phyloP scores from a whole-genome alignment of 2,888 invertebrate genomes.

The Plebejus melissa region DNA sequence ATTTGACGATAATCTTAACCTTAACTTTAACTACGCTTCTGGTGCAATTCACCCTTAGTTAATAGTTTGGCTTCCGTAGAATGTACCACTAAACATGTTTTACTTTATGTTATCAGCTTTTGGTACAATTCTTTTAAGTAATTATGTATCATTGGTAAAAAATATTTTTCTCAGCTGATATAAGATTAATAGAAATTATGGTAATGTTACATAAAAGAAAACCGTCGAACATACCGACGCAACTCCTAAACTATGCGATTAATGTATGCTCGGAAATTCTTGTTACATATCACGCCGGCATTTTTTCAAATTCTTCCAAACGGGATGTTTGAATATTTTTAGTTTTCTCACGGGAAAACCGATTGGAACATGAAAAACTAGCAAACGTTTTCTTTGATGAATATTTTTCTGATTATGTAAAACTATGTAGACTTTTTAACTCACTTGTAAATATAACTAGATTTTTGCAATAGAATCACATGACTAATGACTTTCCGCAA shows the following conservation, averaged over 20 bases:
- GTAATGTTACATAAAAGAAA: conserved; percentile 6
- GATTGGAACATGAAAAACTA: not conserved
- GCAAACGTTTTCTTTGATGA: not conserved
- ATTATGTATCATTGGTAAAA: not conserved
- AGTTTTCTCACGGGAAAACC: conserved; percentile 10
- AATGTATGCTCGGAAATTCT: conserved; percentile 2
- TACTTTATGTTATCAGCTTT: not conserved
- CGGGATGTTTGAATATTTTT: conserved; percentile 4
- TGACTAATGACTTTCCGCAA: no score
- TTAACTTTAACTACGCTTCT: no score
- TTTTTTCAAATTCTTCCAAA: not conserved
- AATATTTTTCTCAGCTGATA: not conserved
- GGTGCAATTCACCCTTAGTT: no score
- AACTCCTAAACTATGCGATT: not conserved
- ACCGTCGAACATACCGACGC: not conserved
- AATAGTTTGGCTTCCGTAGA: not conserved
- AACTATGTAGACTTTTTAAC: not conserved
- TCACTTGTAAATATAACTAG: not conserved
- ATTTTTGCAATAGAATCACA: no score
- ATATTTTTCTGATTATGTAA: conserved; percentile 3
- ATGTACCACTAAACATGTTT: not conserved
- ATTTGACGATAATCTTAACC: no score
- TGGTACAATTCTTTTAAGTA: not conserved
- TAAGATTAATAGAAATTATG: conserved; percentile 2
- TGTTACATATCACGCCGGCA: not conserved